Percentiles rank a stretch among this genome's conserved stretches.
Evolutionary conservation across 92 coral and sea anemone genomes (phyloP).

Genomic region (Porites evermanni): DNA sequence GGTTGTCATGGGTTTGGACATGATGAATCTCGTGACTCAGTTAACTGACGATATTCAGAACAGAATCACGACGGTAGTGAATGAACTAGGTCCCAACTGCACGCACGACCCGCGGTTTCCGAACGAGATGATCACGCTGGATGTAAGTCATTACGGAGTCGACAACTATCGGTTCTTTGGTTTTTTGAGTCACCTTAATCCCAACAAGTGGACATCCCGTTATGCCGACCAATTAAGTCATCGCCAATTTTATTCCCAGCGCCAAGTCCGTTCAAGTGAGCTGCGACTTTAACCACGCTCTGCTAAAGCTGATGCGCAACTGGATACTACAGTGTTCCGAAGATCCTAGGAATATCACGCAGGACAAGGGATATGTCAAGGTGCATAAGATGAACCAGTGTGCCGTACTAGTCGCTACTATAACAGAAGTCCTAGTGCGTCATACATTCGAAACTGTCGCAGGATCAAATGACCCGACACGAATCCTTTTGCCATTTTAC

Average conservation of each 20-base stretch:
- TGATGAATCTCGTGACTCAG: background rate
- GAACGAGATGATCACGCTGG: background rate
- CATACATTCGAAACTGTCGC: background rate
- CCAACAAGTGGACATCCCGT: slow-evolving; percentile 5
- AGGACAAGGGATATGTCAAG: background rate
- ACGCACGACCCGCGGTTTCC: background rate
- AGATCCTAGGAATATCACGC: background rate
- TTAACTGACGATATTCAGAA: slow-evolving; percentile 9
- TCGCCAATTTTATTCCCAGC: background rate
- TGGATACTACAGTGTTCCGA: slow-evolving; percentile 1
- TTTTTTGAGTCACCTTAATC: background rate
- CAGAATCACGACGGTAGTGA: slow-evolving; percentile 1
- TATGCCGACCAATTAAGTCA: background rate
- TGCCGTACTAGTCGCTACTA: slow-evolving; percentile 2
- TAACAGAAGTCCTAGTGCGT: background rate
- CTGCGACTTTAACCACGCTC: slow-evolving; percentile 12
- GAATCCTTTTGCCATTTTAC: slow-evolving; percentile 7
- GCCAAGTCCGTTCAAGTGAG: background rate
- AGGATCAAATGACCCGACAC: background rate
- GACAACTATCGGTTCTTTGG: background rate
- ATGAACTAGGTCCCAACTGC: background rate
- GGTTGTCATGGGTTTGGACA: slow-evolving; percentile 8
- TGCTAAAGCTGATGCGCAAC: background rate
- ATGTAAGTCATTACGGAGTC: background rate
- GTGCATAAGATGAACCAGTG: background rate